Percentiles rank a stretch among this genome's conserved stretches.
These are phyloP conservation scores for Xerus rutilus DNA, from an alignment of 2,797 vertebrate genomes.

Conservation along the genomic window DNA sequence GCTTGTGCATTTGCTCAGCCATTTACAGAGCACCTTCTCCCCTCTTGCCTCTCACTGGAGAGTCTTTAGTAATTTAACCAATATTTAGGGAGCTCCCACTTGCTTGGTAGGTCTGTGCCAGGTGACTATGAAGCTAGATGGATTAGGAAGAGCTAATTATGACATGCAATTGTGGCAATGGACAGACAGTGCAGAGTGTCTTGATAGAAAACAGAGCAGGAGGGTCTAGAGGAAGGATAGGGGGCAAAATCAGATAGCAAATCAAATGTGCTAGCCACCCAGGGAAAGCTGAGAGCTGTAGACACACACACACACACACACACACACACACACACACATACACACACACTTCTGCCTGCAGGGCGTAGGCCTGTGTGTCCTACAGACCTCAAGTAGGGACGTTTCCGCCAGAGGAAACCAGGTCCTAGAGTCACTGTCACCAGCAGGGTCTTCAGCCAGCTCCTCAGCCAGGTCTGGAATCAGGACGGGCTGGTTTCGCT, in stretches of 20 bases:
- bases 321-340: not conserved
- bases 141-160: not conserved
- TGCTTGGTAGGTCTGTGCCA: not conserved
- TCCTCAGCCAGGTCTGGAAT: conserved; percentile 87
- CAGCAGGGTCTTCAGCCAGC: conserved; percentile 74
- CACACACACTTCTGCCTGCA: not conserved
- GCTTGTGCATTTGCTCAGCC: not conserved
- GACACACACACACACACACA: not conserved
- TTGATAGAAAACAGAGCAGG: not conserved
- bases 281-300: not conserved
- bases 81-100: not conserved
- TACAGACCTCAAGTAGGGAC: not conserved
- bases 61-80: not conserved
- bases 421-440: conserved; percentile 79
- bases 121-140: not conserved
- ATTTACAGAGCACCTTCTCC: not conserved
- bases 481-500: conserved; percentile 85
- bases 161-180: not conserved
- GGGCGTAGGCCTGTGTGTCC: not conserved
- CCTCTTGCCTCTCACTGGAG: not conserved
- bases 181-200: not conserved
- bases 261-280: not conserved
- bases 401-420: not conserved
- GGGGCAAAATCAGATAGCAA: not conserved
- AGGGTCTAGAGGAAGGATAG: not conserved